Conservation (phyloP, 53 echinoderm and acorn worm species). For the Patiria pectinifera region DNA sequence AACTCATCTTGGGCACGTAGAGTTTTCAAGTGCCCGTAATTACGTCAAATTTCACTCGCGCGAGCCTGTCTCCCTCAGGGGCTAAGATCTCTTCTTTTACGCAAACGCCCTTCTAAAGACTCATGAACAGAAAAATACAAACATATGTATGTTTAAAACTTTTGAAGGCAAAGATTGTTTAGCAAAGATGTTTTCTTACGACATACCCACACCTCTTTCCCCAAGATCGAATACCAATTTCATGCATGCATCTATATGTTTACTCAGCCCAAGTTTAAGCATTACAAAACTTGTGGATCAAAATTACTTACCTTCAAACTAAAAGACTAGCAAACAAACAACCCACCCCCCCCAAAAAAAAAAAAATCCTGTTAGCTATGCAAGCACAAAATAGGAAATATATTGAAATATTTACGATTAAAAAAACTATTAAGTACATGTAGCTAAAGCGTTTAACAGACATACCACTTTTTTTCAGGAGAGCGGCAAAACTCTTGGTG, state of each 20-base stretch:
- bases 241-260: no score
- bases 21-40: slow-evolving; percentile 21
- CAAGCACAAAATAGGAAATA: no score
- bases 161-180: not conserved
- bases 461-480: no score
- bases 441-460: no score
- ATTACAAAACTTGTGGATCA: no score
- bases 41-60: slow-evolving; percentile 20
- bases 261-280: no score
- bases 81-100: not conserved
- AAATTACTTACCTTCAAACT: not conserved
- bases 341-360: not conserved
- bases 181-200: not conserved
- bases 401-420: no score
- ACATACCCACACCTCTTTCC: not conserved
- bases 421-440: no score
- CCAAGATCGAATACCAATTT: no score
- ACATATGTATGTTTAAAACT: not conserved
- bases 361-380: not conserved
- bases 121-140: not conserved
- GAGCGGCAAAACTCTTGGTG: no score
- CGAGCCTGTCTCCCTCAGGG: slow-evolving; percentile 2
- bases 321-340: not conserved
- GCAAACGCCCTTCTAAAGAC: not conserved
- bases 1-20: slow-evolving; percentile 32